A percentile compares a stretch with the other conserved stretches of the same genome.
Conservation (phyloP, 2,113 vertebrate species). For the Zapornia atra region DNA sequence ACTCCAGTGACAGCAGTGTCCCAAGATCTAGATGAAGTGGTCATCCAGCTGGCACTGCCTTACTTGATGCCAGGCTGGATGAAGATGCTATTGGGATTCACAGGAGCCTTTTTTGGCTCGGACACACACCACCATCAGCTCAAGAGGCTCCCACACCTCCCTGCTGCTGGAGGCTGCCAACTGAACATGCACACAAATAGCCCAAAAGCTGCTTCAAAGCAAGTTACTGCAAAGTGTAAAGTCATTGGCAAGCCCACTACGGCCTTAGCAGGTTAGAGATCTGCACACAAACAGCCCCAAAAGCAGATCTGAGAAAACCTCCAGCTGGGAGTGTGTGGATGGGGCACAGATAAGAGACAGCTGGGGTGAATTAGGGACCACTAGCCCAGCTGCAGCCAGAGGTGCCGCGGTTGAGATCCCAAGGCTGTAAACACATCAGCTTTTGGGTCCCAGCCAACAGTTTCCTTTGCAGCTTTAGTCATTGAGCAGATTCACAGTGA, state of each 20-base stretch:
- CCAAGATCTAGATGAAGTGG: rapidly evolving
- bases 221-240: rapidly evolving
- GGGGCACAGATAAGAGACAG: neutral
- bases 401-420: neutral
- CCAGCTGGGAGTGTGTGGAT: neutral
- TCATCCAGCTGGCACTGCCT: neutral
- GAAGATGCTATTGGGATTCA: neutral
- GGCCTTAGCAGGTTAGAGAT: rapidly evolving
- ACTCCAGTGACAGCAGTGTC: neutral
- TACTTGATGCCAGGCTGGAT: neutral
- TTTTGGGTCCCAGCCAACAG: neutral
- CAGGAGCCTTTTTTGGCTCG: neutral
- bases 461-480: neutral
- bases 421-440: conserved; percentile 8
- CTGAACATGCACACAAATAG: rapidly evolving
- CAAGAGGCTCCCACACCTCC: neutral
- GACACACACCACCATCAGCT: neutral
- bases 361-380: neutral
- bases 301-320: neutral
- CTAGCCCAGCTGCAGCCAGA: neutral
- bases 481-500: neutral
- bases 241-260: neutral
- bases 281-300: neutral
- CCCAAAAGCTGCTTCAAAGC: neutral
- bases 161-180: neutral